Evolutionary conservation across 2,113 vertebrate genomes (phyloP).

Genomic region (Dolichotis patagonum): DNA sequence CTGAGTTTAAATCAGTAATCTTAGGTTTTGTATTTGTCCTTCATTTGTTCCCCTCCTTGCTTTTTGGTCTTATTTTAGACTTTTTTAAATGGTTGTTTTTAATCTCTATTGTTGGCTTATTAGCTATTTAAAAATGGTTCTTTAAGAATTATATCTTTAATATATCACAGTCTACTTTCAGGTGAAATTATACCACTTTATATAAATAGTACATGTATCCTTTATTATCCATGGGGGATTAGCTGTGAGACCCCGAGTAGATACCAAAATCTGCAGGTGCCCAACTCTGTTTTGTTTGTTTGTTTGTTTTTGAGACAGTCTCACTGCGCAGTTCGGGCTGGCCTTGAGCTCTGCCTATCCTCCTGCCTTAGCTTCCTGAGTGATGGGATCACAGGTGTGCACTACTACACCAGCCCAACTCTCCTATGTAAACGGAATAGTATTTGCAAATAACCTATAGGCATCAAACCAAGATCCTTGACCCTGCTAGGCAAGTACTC

Average conservation of each 20-base stretch:
- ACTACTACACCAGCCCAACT: background rate
- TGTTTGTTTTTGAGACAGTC: background rate
- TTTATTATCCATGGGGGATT: background rate
- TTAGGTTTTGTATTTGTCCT: background rate
- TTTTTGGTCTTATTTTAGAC: conserved; percentile 35
- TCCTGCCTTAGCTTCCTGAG: background rate
- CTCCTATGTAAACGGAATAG: background rate
- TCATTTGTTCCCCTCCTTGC: background rate
- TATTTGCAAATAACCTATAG: background rate
- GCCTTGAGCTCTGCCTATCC: background rate
- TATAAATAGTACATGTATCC: background rate
- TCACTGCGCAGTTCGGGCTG: background rate
- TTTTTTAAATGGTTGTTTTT: background rate
- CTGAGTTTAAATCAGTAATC: background rate
- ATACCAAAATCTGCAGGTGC: background rate
- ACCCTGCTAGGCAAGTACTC: background rate
- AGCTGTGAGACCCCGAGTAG: background rate
- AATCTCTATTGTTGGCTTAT: background rate
- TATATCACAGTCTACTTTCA: background rate
- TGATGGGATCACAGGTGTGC: background rate
- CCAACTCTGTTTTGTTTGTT: background rate
- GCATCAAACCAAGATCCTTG: background rate
- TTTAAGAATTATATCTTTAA: background rate
- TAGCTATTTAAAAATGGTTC: background rate
- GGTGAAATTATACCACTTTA: background rate